These are phyloP conservation scores for Nycticryphes semicollaris DNA, from an alignment of 2,113 vertebrate species.

Conservation along the genomic window DNA sequence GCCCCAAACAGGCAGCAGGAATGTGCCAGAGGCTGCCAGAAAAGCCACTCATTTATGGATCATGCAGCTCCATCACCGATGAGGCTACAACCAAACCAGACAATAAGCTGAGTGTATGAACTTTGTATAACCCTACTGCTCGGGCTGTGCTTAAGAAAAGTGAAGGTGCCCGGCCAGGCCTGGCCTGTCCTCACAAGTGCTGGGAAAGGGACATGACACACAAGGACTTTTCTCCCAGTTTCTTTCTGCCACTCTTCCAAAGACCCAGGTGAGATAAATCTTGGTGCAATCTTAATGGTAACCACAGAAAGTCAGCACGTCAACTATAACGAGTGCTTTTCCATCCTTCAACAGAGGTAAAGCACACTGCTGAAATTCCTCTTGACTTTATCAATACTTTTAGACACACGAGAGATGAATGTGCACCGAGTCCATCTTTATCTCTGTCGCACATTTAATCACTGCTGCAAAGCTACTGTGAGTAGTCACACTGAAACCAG, in stretches of 20 bases:
- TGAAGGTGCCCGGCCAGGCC: background rate
- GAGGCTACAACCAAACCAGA: background rate
- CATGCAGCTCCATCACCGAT: fast-evolving
- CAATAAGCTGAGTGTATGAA: background rate
- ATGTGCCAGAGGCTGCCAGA: fast-evolving
- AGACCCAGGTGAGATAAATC: background rate
- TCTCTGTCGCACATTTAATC: background rate
- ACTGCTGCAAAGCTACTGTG: background rate
- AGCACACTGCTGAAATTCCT: background rate
- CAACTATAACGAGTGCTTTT: background rate
- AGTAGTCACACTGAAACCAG: background rate
- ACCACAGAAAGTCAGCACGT: background rate
- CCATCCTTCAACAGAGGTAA: background rate
- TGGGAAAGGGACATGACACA: background rate
- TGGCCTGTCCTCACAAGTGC: background rate
- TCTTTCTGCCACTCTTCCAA: background rate
- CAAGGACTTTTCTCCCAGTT: background rate
- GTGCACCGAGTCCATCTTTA: background rate
- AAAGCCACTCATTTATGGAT: background rate
- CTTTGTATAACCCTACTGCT: background rate
- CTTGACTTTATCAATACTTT: background rate
- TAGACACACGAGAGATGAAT: background rate
- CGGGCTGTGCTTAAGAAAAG: background rate
- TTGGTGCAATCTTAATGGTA: background rate
- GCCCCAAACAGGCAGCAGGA: background rate